Evolutionary conservation across 2,113 vertebrate genomes (phyloP).

Genomic region (Dunckerocampus dactyliophorus): DNA sequence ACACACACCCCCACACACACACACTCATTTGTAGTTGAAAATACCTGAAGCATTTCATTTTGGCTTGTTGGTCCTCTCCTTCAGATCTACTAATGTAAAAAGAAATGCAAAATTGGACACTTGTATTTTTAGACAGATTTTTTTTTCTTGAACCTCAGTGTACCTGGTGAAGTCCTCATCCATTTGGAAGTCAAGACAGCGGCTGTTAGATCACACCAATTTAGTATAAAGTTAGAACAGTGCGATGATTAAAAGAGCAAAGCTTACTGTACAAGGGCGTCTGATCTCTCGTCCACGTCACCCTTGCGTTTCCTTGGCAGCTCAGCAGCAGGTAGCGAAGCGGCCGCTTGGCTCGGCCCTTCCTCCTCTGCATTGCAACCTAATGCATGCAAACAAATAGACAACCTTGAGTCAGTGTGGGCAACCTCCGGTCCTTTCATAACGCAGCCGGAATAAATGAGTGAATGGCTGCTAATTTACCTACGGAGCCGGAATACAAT

Average conservation of each 20-base stretch:
- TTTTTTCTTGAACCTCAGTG: no score
- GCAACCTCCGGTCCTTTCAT: neutral
- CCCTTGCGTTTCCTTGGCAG: slow-evolving; percentile 66
- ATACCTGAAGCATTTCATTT: slow-evolving; percentile 67
- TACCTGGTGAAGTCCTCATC: slow-evolving; percentile 58
- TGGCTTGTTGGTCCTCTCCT: slow-evolving; percentile 60
- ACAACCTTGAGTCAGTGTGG: neutral
- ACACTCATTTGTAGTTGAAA: neutral
- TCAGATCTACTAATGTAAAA: slow-evolving; percentile 49
- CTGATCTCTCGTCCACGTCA: slow-evolving; percentile 44
- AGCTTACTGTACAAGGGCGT: slow-evolving; percentile 29
- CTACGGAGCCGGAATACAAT: no score
- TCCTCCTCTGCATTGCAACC: slow-evolving; percentile 35
- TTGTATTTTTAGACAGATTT: neutral
- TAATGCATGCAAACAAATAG: slow-evolving; percentile 17
- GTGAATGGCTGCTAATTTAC: no score
- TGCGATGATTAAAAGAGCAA: neutral
- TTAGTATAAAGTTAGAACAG: neutral
- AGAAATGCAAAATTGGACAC: neutral
- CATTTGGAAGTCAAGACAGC: slow-evolving; percentile 34
- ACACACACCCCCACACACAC: no score
- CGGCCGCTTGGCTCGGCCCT: slow-evolving; percentile 13
- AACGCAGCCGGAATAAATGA: neutral
- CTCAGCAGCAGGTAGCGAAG: slow-evolving; percentile 34
- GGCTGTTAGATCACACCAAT: slow-evolving; percentile 19